Evolutionary conservation across 2,113 vertebrate genomes (phyloP), one percentile per base, ranked within the genome.

Genomic region (Syngnathoides biaculeatus): DNA sequence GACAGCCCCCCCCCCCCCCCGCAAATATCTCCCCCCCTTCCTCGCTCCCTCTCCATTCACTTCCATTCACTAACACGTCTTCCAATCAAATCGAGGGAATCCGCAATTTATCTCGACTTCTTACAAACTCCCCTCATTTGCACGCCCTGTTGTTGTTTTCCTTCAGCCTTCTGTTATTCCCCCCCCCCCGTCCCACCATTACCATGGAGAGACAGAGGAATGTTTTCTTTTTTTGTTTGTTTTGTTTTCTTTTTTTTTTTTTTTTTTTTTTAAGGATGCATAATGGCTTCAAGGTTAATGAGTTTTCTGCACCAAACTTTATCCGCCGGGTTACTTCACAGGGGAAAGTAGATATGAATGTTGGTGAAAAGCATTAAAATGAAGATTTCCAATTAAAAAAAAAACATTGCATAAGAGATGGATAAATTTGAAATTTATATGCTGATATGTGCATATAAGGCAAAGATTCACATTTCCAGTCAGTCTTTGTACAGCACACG

Each of bases 131-230:
- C 47, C 72, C 78, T 78, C 68, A 75, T 85, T 88, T 73, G 75
- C 78, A 69, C 62, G 58, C 78, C 69, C 79, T 58, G 65, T 84
- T 80, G 71, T 78, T 86, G 75, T 84, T 81, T 78, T 72, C 69
- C 64, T 69, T 67, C 64, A 35, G 62, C 69, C 68, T 82, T 72
- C 69, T 77, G 67, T 69, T 59, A 66, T 84, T 79, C 79, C 35
- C 68, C 60, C 72, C 69, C 79, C 53, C 62, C 80, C 78, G 74
- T 84, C 65, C 65, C 64, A 55, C 62, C 68, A 82, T 84, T 83
- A 72, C 84, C 82, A 87, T 78, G 77, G 86, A 80, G 79, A 84
- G 69, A 76, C 70, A 0, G 55, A 82, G 83, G 84, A 89, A 90
- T 87, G 88, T 82, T 83, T 87, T 82, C 85, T 79, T 87, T 62